Evolutionary conservation across 1,140 invertebrate species (phyloP), one percentile per base, ranked within the genome.

Genomic region (Trachymyrmex septentrionalis): DNA sequence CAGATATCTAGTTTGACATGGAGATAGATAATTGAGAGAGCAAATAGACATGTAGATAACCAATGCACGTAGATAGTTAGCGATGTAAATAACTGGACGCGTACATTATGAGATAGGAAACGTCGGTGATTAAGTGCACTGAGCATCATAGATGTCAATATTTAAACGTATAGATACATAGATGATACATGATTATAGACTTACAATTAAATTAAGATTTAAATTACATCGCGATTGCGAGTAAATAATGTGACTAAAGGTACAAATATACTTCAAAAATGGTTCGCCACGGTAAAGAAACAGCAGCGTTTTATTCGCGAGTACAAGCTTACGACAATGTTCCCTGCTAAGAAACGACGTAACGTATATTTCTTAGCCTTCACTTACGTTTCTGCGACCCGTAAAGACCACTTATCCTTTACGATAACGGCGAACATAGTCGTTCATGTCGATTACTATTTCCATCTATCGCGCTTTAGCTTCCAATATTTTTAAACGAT

Each of bases 391-490:
- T 50, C 50, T 48, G 85, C 14, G 75, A 64, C 24, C 76, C 85
- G 76, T 71, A 86, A 81, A 71, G 77, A 34, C 44, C 57, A 63
- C 64, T 80, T 86, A 86, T 86, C 66, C 44, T 86, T 81, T 86
- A 86, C 77, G 85, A 64, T 86, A 86, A 86, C 48, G 59, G 55
- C 48, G 64, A 63, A 81, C 53, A 64, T 80, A 21, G 53, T 27
- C 77, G 57, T 86, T 82, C 57, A 9, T 16, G 53, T 64, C 76
- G 77, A 86, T 82, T 72, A 82, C 30, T 78, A 69, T 86, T 71
- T 71, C 24, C 77, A 81, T 86, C 66, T 24, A 30, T 61, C 61
- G 73, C 30, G 48, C 24, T 14, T 59, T 82, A 71, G 38, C 38
- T 10, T 44, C 14, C 24, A 7, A 73, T 55, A 72, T 82, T 59